Conservation (phyloP, 2,113 vertebrate species). For the Collichthys lucidus region DNA sequence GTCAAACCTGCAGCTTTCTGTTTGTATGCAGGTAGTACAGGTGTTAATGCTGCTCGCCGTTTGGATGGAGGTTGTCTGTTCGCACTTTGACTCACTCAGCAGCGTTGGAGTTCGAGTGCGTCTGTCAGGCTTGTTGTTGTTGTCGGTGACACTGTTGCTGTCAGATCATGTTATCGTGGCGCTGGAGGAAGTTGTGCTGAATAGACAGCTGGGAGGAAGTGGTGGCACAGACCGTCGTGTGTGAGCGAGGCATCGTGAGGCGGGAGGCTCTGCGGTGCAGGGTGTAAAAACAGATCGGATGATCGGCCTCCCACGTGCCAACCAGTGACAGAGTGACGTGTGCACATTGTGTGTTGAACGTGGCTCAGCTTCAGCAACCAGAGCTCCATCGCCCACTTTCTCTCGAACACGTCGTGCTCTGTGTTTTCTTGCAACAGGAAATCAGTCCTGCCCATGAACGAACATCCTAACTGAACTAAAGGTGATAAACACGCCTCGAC, state of each 20-base stretch:
- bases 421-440: slow-evolving; percentile 40
- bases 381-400: background rate
- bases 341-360: too few relatives aligned
- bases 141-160: slow-evolving; percentile 49
- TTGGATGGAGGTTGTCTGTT: slow-evolving; percentile 21
- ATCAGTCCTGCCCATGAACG: slow-evolving; percentile 28
- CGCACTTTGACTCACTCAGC: background rate
- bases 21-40: slow-evolving; percentile 14
- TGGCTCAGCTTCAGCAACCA: too few relatives aligned
- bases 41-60: too few relatives aligned
- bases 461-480: slow-evolving; percentile 37
- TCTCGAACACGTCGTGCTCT: background rate
- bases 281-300: slow-evolving; percentile 39
- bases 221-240: slow-evolving; percentile 56
- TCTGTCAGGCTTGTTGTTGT: slow-evolving; percentile 6
- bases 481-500: slow-evolving; percentile 42
- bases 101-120: too few relatives aligned
- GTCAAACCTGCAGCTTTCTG: background rate
- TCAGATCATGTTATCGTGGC: slow-evolving; percentile 51
- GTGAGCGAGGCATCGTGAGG: slow-evolving; percentile 48
- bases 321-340: background rate
- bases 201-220: slow-evolving; percentile 76
- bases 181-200: slow-evolving; percentile 68
- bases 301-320: background rate
- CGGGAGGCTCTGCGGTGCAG: slow-evolving; percentile 24